These are phyloP conservation scores for Dendroctonus ponderosae DNA, from an alignment of 1,140 invertebrate genomes.

Conservation along the genomic window DNA sequence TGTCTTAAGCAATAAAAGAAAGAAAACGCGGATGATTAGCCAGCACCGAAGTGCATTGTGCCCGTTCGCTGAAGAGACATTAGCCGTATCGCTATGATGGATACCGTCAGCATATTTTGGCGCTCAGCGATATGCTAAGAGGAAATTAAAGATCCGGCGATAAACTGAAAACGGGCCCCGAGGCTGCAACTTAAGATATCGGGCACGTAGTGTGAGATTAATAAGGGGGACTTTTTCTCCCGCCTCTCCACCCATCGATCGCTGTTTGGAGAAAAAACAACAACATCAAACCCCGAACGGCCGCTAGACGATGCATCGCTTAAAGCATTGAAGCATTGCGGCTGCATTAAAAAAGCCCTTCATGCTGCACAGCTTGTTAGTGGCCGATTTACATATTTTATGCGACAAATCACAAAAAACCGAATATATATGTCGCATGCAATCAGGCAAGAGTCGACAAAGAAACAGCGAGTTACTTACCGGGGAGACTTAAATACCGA, in stretches of 20 bases:
- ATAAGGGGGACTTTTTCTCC: constrained; percentile 23
- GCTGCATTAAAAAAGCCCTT: too few species aligned
- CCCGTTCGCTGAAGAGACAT: constrained; percentile 31
- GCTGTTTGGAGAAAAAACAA: not conserved
- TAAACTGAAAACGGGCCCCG: constrained; percentile 41
- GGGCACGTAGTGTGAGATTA: constrained; percentile 32
- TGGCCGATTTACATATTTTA: too few species aligned
- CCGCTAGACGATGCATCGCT: too few species aligned
- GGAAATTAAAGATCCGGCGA: constrained; percentile 50
- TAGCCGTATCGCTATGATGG: constrained; percentile 49
- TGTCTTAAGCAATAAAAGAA: constrained; percentile 3
- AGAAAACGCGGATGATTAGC: constrained; percentile 3
- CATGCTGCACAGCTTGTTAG: too few species aligned
- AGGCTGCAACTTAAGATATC: constrained; percentile 42
- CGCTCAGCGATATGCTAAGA: constrained; percentile 48
- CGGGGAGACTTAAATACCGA: too few species aligned
- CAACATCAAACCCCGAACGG: too few species aligned
- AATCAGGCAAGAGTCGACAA: too few species aligned
- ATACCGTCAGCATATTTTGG: constrained; percentile 46
- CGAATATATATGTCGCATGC: too few species aligned
- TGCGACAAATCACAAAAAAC: too few species aligned
- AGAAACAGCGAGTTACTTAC: too few species aligned
- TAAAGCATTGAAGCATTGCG: too few species aligned
- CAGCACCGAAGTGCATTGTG: constrained; percentile 8
- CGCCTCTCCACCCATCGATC: too few species aligned